Conservation (phyloP, 2,113 vertebrate species). For the Sinocyclocheilus anshuiensis region DNA sequence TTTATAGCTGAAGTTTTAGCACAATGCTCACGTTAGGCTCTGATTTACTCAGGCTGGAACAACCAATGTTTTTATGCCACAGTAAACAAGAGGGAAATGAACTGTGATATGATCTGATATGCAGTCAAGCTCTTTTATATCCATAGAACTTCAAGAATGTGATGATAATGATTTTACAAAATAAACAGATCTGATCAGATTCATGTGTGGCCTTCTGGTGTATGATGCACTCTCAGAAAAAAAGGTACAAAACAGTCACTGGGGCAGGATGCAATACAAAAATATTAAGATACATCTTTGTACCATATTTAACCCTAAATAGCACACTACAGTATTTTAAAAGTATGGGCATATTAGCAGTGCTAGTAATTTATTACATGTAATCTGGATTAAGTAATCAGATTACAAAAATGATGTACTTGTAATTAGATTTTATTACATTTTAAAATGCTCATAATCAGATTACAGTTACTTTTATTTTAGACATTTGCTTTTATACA, state of each 20-base stretch:
- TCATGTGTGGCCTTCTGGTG: neutral
- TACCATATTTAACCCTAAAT: neutral
- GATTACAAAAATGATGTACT: neutral
- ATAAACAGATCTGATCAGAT: constrained; percentile 1
- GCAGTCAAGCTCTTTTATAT: constrained; percentile 2
- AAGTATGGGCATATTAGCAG: neutral
- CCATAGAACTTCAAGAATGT: constrained; percentile 2
- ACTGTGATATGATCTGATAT: constrained; percentile 19
- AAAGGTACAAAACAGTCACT: neutral
- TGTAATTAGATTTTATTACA: neutral
- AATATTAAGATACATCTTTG: neutral
- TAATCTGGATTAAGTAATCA: neutral
- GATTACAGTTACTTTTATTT: too few species aligned
- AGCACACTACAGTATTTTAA: neutral
- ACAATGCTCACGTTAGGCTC: neutral
- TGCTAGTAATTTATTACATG: neutral
- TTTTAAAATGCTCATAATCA: neutral
- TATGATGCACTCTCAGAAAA: neutral
- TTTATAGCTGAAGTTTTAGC: constrained; percentile 13
- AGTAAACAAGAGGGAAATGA: constrained; percentile 47
- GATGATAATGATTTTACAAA: constrained; percentile 17
- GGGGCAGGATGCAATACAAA: too few species aligned
- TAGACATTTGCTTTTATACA: too few species aligned
- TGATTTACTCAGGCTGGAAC: neutral
- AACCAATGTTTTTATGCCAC: constrained; percentile 2